Base-by-base conservation (phyloP, 2,888 invertebrate genomes). In the Melangyna quadrimaculata region DNA sequence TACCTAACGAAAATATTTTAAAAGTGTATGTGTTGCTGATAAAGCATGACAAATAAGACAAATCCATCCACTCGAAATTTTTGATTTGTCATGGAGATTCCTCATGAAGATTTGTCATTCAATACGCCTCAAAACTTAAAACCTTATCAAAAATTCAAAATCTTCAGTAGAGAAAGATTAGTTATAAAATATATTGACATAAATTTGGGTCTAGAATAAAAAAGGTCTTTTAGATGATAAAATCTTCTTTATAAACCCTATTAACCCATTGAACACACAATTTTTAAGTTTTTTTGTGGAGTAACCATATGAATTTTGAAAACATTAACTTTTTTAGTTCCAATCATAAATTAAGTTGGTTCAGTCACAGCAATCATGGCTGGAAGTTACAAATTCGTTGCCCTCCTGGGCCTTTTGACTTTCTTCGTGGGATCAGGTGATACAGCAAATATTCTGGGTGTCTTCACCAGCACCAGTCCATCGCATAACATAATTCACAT, bases 401-500 rank as follows among this genome's bases (percentile, higher is more conserved):
- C 27, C 3, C n/a, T 65, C 7, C 9, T 45, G 1, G 65, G 43
- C 14, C 45, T 65, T 1, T 2, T 65, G 29, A 29, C 45, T 1
- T 10, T 29, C 4, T 45, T 12, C 3, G 27, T 19, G 14, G 65
- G 45, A 12, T 9, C 69, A 6, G 88, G 63, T 10, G 87, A 89
- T 7, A 87, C 88, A 10, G 88, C 91, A 3, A 90, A 90, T 75
- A 91, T 91, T 35, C 78, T 92, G 71, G 91, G 91, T 0, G 80
- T 92, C 3, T 91, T 91, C 61, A 90, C 91, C 67, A 90, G 89
- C n/a, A 88, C 89, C 75, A 90, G 90, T 55, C 90, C 90, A 3
- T 92, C 91, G 9, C 91, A 92, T 88, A 75, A 91, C 32, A 90
- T 92, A 12, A 89, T 91, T 0, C 90, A 91, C 48, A 90, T 91